phyloP scores from a whole-genome alignment of 1,140 invertebrate genomes.

The Drosophila fuyamai region DNA sequence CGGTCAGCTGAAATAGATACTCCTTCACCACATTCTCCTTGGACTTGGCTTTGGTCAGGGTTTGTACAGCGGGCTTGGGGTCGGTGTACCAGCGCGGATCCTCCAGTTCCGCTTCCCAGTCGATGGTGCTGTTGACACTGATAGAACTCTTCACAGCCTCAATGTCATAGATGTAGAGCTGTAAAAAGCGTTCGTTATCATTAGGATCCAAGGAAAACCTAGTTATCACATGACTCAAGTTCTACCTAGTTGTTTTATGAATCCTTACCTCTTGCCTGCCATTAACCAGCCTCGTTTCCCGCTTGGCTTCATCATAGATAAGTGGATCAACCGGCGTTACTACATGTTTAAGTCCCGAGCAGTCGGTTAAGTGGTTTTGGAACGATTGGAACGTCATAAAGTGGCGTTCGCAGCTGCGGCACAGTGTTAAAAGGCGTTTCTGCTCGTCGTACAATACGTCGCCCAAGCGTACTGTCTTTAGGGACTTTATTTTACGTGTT shows the following conservation, averaged over 20 bases:
- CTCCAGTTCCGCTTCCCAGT: conserved; percentile 70
- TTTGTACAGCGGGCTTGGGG: background rate
- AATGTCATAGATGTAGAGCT: conserved; percentile 66
- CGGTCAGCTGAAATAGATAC: background rate
- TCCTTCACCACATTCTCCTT: conserved; percentile 55
- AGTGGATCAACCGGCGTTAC: conserved; percentile 37
- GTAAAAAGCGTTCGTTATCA: background rate
- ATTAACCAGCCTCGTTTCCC: conserved; percentile 41
- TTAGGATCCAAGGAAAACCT: too few relatives aligned
- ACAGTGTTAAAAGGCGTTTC: conserved; percentile 51
- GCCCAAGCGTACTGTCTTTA: conserved; percentile 55
- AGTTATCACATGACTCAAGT: too few relatives aligned
- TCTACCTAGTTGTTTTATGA: too few relatives aligned
- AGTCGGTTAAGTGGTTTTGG: conserved; percentile 42
- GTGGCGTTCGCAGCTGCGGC: conserved; percentile 55
- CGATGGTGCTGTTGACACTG: conserved; percentile 16
- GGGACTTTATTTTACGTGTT: conserved; percentile 33
- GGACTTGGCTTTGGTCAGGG: conserved; percentile 18
- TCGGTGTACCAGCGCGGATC: conserved; percentile 76
- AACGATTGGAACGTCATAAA: conserved; percentile 49
- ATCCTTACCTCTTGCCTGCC: conserved; percentile 54
- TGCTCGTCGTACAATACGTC: conserved; percentile 68
- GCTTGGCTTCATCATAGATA: conserved; percentile 46
- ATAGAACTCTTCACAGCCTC: conserved; percentile 29
- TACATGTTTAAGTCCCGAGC: conserved; percentile 51